Evolutionary conservation across 1,140 invertebrate species (phyloP), one percentile per base, ranked within the genome.

Genomic region (Drosophila ogumai): DNA sequence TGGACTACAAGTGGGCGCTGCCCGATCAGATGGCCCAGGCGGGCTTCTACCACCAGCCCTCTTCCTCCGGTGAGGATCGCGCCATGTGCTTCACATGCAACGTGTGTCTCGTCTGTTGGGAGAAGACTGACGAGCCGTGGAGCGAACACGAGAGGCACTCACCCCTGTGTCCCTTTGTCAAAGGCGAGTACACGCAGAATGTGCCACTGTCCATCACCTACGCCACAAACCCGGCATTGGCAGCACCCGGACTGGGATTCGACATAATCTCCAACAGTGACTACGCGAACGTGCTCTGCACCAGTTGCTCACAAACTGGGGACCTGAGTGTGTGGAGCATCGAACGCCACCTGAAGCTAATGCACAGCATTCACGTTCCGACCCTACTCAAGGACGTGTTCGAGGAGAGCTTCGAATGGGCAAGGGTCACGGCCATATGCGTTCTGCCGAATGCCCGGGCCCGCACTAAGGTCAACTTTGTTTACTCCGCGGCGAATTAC

Each of bases 1-100:
- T 98, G 97, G 97, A 98, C 93, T 98, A 98, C 93, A 98, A 98
- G 93, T 99, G 98, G 97, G 98, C 98, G 8, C 92, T 98, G 65
- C 98, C 98, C 1, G 97, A 98, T 72, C 97, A 97, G 92, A 98
- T 99, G 98, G 97, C 98, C 5, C 97, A 98, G 92, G 98, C 98
- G 31, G 98, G 98, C 2, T 99, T 99, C 92, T 99, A 98, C 93
- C 97, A 98, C 91, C 97, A 98, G 88, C 98, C 98, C 1, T 98
- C 97, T 66, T 94, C 96, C 8, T 95, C 95, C 25, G 97, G 97
- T 4, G 97, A 98, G 91, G 98, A 99, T 93, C 94, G 98, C 67
- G 97, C 97, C 1, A 97, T 99, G 96, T 99, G 98, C 92, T 99
- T 99, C 92, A 98, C 97, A 0, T 99, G 98, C 92, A 97, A 96